phyloP scores from a whole-genome alignment of 1,140 invertebrate genomes.

The Ptiloglossa arizonensis region DNA sequence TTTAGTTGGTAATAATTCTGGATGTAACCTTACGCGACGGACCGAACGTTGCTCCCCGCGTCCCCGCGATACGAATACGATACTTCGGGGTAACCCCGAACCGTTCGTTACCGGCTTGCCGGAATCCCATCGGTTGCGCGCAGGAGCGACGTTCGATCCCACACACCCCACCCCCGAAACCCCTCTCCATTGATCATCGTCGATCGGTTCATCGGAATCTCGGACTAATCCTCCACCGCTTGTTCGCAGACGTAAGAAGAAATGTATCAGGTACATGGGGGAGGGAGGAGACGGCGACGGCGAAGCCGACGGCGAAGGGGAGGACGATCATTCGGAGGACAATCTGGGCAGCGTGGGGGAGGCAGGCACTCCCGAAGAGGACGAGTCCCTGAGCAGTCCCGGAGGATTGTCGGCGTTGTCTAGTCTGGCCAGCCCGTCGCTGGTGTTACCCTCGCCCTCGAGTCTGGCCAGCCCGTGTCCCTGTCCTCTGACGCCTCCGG shows the following conservation, averaged over 20 bases:
- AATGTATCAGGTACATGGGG: conserved; percentile 97
- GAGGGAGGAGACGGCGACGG: conserved; percentile 87
- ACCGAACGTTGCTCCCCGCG: conserved; percentile 4
- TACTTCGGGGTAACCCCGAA: too few relatives aligned
- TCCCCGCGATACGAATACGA: background rate
- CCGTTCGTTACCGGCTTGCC: background rate
- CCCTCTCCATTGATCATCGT: conserved; percentile 9
- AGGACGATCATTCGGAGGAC: conserved; percentile 89
- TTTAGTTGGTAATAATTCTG: conserved; percentile 66
- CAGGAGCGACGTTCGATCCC: conserved; percentile 1
- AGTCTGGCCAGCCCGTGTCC: conserved; percentile 86
- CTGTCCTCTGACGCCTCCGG: conserved; percentile 80
- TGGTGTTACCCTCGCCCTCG: conserved; percentile 86
- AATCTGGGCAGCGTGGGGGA: conserved; percentile 90
- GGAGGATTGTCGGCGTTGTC: conserved; percentile 89
- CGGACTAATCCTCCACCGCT: conserved; percentile 35
- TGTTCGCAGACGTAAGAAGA: conserved; percentile 96
- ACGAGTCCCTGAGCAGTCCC: conserved; percentile 90
- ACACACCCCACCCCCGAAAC: too few relatives aligned
- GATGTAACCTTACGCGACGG: conserved; percentile 50
- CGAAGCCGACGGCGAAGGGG: conserved; percentile 84
- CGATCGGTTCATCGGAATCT: background rate
- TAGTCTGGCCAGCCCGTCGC: conserved; percentile 88
- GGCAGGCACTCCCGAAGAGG: conserved; percentile 86
- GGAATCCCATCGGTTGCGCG: background rate